Conservation (phyloP, 2,888 invertebrate species). For the Dermolepida albohirtum region DNA sequence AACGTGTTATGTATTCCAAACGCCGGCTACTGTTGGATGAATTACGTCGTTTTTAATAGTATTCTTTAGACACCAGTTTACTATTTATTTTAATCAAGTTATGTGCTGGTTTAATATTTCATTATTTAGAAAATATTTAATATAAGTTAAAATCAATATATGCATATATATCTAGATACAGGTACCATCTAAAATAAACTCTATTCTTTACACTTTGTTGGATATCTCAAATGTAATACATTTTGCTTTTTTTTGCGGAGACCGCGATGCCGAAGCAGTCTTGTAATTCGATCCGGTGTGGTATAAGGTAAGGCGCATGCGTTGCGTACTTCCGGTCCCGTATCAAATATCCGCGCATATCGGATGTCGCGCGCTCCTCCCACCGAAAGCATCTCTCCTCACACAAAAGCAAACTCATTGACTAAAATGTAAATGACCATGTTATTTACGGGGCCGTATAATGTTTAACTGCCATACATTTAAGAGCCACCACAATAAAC, state of each 20-base stretch:
- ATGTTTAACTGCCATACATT: conserved; percentile 6
- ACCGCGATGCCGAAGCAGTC: conserved; percentile 17
- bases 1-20: too few relatives aligned
- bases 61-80: too few relatives aligned
- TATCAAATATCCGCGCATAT: conserved; percentile 51
- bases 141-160: too few relatives aligned
- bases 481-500: conserved; percentile 14
- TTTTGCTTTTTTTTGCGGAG: conserved; percentile 5
- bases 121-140: too few relatives aligned
- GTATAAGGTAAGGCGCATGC: conserved; percentile 48
- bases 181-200: too few relatives aligned
- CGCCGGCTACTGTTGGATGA: too few relatives aligned
- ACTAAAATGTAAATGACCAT: conserved; percentile 38
- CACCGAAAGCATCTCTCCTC: conserved; percentile 38
- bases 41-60: too few relatives aligned
- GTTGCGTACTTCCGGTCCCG: conserved; percentile 49
- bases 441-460: conserved; percentile 35
- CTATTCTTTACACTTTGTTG: too few relatives aligned
- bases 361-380: conserved; percentile 51
- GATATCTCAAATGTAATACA: not conserved
- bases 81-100: too few relatives aligned
- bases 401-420: conserved; percentile 36
- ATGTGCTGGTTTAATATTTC: too few relatives aligned
- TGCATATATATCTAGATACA: too few relatives aligned
- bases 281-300: conserved; percentile 45